These are phyloP conservation scores for Brachypteracias leptosomus DNA, from an alignment of 2,113 vertebrate genomes.

Conservation along the genomic window DNA sequence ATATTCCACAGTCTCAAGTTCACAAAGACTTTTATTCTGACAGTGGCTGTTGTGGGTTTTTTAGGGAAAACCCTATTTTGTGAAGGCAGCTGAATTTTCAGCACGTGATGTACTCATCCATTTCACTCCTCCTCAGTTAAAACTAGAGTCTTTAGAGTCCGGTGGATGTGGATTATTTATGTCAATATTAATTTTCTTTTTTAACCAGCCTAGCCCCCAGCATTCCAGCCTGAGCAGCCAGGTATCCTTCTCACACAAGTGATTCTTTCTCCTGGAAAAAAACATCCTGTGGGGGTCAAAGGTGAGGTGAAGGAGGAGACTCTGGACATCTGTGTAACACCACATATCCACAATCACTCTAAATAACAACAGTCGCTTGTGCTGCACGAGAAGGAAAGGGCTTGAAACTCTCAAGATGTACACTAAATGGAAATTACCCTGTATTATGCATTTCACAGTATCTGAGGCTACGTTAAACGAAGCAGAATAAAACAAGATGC, in stretches of 20 bases:
- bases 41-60: no score
- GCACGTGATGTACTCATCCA: not conserved
- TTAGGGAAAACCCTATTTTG: not conserved
- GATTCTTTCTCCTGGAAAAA: not conserved
- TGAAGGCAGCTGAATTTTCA: not conserved
- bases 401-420: not conserved
- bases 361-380: not conserved
- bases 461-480: not conserved
- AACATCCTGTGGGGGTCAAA: slow-evolving; percentile 14
- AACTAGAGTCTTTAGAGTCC: not conserved
- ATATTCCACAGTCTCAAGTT: not conserved
- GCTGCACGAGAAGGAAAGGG: not conserved
- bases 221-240: not conserved
- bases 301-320: slow-evolving; percentile 21
- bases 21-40: not conserved
- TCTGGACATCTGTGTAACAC: slow-evolving; percentile 18
- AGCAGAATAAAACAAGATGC: not conserved
- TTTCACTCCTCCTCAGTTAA: not conserved
- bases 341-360: not conserved
- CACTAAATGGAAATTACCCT: not conserved
- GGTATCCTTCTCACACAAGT: slow-evolving; percentile 10
- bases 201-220: not conserved
- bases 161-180: not conserved
- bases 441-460: not conserved
- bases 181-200: not conserved